Base-by-base conservation (phyloP, 2,113 vertebrate genomes). In the Pterocles burchelli region DNA sequence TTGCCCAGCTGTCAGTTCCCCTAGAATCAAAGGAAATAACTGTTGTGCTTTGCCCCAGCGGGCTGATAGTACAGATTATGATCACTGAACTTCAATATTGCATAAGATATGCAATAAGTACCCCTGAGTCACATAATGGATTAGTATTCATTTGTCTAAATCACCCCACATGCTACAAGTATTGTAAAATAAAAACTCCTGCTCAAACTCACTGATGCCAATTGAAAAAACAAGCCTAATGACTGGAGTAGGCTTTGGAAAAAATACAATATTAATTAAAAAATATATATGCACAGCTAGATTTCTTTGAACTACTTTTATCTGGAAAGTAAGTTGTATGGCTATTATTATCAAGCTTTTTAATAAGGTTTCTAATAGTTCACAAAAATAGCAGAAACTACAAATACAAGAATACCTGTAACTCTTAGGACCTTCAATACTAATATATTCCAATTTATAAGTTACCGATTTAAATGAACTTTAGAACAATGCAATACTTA, bases 241-340 rank as follows among this genome's bases (percentile, higher is more conserved):
- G 54, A 76, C 54, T 51, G 41, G 5, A 73, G 20, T 1, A 1
- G 21, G 8, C 41, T 90, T 77, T 74, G 22, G n/a, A 36, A 79
- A 93, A 96, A 88, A 52, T 3, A 61, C 17, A 41, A 7, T 19
- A 66, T 73, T 73, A 76, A 92, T 72, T 76, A 76, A 91, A 70
- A 72, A 31, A 41, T 34, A 46, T 46, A 81, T 34, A 59, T 52
- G 34, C n/a, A 90, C 48, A 83, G 74, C 51, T 63, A 63, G 43
- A 88, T 74, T 88, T 86, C 88, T 90, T 84, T 90, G 63, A 89
- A 75, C 38, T 85, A n/a, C 66, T 92, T 92, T 76, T 38, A 93
- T 90, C 72, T 88, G 41, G 21, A 89, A 93, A 95, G 45, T 82
- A 88, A 85, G 79, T 52, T 94, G 61, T 65, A 74, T 33, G 20